phyloP scores from a whole-genome alignment of 2,888 invertebrate species.

The Mesochorus sp. region DNA sequence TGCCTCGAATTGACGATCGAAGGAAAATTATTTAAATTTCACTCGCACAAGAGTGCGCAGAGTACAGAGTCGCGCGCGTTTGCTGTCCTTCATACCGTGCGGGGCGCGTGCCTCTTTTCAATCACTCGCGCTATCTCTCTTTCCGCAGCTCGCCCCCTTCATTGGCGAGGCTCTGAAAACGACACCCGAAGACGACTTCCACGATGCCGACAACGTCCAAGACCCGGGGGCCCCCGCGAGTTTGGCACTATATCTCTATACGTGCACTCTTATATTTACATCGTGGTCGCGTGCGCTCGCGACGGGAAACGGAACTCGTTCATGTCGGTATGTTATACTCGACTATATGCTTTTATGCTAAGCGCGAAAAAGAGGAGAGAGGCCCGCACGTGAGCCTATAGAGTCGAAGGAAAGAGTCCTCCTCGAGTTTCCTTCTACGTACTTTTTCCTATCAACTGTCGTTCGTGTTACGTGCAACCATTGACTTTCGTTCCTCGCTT shows the following conservation, averaged over 20 bases:
- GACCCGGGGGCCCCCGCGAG: constrained; percentile 30
- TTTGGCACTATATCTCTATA: constrained; percentile 60
- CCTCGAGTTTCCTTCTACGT: constrained; percentile 50
- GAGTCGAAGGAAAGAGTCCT: constrained; percentile 16
- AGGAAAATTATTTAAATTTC: constrained; percentile 82
- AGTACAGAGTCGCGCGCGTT: constrained; percentile 58
- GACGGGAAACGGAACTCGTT: constrained; percentile 80
- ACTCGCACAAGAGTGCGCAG: constrained; percentile 72
- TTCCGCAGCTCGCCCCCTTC: constrained; percentile 17
- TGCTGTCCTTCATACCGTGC: constrained; percentile 28
- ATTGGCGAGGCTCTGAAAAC: constrained; percentile 46
- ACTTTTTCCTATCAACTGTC: constrained; percentile 49
- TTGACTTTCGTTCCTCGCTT: constrained; percentile 55
- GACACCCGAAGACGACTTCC: too few relatives aligned
- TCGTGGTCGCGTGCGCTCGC: constrained; percentile 74
- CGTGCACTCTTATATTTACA: constrained; percentile 68
- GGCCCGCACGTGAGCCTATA: constrained; percentile 29
- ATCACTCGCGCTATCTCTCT: constrained; percentile 20
- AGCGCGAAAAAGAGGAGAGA: constrained; percentile 31
- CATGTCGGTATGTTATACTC: constrained; percentile 65
- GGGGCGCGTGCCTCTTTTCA: constrained; percentile 55
- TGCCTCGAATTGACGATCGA: constrained; percentile 79
- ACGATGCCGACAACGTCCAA: constrained; percentile 6
- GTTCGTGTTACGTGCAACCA: constrained; percentile 44
- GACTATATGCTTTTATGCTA: constrained; percentile 51